Percentiles rank a stretch among this genome's conserved stretches.
phyloP scores from a whole-genome alignment of 2,797 vertebrate genomes.

The Periparus ater region DNA sequence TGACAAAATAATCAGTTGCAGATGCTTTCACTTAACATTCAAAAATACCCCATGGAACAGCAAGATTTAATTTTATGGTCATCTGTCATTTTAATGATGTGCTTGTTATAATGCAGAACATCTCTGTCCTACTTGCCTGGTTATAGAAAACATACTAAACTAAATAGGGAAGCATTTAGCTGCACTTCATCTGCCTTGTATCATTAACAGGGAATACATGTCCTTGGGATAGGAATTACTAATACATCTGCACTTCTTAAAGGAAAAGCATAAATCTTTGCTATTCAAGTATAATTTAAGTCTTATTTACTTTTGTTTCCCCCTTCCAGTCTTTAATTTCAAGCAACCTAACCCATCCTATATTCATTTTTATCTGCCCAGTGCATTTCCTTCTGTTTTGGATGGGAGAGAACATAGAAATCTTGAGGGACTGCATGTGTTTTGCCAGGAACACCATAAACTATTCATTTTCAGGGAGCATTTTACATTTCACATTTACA shows the following conservation, averaged over 20 bases:
- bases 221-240: background rate
- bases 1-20: constrained; percentile 44
- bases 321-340: background rate
- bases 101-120: constrained; percentile 53
- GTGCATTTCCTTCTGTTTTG: background rate
- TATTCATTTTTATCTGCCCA: background rate
- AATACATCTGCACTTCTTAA: background rate
- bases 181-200: background rate
- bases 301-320: background rate
- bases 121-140: constrained; percentile 24
- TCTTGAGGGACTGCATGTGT: background rate
- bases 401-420: background rate
- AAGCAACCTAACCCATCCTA: background rate
- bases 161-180: constrained; percentile 17
- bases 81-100: constrained; percentile 61
- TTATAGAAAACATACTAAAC: constrained; percentile 10
- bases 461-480: background rate
- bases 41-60: constrained; percentile 25
- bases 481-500: background rate
- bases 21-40: constrained; percentile 52
- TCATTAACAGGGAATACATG: background rate
- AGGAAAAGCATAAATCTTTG: background rate
- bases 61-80: constrained; percentile 57
- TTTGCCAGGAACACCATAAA: background rate
- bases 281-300: background rate